Conservation (phyloP, 1,140 invertebrate species). For the Acyrthosiphon pisum region DNA sequence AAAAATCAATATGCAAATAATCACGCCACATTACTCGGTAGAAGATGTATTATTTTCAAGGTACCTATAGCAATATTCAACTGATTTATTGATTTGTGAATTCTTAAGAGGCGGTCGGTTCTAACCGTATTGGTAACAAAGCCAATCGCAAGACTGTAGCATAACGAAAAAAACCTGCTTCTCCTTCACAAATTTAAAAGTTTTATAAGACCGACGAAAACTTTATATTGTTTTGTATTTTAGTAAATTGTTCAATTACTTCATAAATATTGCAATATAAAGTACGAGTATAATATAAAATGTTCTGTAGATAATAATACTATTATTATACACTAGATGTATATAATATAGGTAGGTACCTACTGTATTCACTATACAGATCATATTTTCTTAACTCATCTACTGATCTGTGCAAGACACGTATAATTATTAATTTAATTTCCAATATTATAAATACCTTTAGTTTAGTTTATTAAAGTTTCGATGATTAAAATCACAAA, state of each 20-base stretch:
- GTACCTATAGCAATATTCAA: background rate
- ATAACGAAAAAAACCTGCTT: background rate
- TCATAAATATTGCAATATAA: background rate
- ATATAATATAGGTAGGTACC: no score
- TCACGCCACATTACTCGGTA: background rate
- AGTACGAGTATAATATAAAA: background rate
- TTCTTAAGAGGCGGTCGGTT: background rate
- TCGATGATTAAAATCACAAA: background rate
- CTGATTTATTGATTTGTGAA: constrained; percentile 1
- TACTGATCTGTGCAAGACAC: background rate
- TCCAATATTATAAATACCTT: background rate
- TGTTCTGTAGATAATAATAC: background rate
- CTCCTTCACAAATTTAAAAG: background rate
- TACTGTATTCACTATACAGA: background rate
- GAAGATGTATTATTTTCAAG: background rate
- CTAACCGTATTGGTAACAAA: background rate
- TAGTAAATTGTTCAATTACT: background rate
- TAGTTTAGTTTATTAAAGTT: background rate
- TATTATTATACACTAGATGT: background rate
- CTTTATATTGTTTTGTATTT: constrained; percentile 6
- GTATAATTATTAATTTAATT: background rate
- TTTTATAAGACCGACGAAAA: background rate
- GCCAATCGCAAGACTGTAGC: background rate
- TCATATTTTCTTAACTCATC: background rate
- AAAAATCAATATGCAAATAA: background rate